Evolutionary conservation across 2,113 vertebrate genomes (phyloP).

Genomic region (Psittacus erithacus): DNA sequence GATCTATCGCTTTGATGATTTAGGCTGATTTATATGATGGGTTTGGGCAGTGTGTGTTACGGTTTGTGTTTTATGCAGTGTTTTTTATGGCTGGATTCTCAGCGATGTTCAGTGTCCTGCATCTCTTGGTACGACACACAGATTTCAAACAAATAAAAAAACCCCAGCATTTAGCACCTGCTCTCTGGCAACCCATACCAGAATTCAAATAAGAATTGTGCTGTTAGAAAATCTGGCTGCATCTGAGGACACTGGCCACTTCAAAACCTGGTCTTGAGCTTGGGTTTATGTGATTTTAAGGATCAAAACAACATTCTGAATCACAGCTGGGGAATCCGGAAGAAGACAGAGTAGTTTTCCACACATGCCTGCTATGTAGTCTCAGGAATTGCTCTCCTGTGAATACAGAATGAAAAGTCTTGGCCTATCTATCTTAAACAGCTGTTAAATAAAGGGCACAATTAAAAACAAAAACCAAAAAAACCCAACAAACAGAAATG

Average conservation of each 20-base stretch:
- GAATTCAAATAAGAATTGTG: not conserved
- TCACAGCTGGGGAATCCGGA: not conserved
- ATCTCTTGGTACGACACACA: not conserved
- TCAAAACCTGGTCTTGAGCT: conserved; percentile 19
- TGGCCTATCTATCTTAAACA: conserved; percentile 35
- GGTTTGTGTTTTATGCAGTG: conserved; percentile 48
- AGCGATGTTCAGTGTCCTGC: not conserved
- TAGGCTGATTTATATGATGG: conserved; percentile 68
- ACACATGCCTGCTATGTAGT: not conserved
- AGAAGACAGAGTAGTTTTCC: conserved; percentile 20
- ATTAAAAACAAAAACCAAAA: not conserved
- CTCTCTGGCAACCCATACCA: not conserved
- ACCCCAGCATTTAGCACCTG: conserved; percentile 42
- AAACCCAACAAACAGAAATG: not conserved
- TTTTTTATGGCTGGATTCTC: conserved; percentile 37
- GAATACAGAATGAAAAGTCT: conserved; percentile 37
- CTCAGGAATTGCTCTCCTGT: not conserved
- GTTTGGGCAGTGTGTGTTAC: conserved; percentile 38
- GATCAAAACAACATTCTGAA: conserved; percentile 28
- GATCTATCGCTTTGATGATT: conserved; percentile 71
- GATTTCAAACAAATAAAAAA: conserved; percentile 40
- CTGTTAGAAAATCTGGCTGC: not conserved
- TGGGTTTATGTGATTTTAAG: conserved; percentile 18
- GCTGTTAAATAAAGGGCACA: conserved; percentile 28
- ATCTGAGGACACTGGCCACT: conserved; percentile 10